Conservation (phyloP, 2,113 vertebrate genomes). For the Apaloderma vittatum region DNA sequence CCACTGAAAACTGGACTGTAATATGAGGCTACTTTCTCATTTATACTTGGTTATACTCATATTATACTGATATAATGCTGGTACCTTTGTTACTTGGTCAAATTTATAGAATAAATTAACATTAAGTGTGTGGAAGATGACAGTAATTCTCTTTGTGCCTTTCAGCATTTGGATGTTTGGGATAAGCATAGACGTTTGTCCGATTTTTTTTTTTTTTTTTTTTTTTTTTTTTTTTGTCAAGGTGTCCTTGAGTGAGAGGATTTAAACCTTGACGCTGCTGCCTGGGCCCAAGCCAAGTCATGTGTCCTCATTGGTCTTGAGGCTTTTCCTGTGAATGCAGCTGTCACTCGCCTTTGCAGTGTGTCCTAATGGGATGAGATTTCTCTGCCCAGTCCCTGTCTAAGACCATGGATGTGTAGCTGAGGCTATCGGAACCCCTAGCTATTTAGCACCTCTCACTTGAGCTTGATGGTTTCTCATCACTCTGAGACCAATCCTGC, state of each 20-base stretch:
- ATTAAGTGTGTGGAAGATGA: neutral
- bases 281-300: conserved; percentile 50
- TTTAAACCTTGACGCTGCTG: conserved; percentile 22
- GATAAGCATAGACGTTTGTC: neutral
- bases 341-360: conserved; percentile 30
- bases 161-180: neutral
- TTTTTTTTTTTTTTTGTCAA: conserved; percentile 17
- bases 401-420: neutral
- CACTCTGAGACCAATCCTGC: neutral
- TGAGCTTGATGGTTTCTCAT: neutral
- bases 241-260: conserved; percentile 68
- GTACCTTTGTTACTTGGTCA: neutral
- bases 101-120: neutral
- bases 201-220: neutral
- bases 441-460: neutral
- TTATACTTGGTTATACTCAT: neutral
- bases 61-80: neutral
- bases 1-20: conserved; percentile 9
- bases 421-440: neutral
- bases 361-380: conserved; percentile 42
- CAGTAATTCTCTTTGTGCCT: neutral
- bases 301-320: conserved; percentile 46
- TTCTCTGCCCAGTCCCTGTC: neutral
- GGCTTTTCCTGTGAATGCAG: conserved; percentile 62
- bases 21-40: neutral